Base-by-base conservation (phyloP, 2,888 invertebrate genomes). In the Troilus luridus region DNA sequence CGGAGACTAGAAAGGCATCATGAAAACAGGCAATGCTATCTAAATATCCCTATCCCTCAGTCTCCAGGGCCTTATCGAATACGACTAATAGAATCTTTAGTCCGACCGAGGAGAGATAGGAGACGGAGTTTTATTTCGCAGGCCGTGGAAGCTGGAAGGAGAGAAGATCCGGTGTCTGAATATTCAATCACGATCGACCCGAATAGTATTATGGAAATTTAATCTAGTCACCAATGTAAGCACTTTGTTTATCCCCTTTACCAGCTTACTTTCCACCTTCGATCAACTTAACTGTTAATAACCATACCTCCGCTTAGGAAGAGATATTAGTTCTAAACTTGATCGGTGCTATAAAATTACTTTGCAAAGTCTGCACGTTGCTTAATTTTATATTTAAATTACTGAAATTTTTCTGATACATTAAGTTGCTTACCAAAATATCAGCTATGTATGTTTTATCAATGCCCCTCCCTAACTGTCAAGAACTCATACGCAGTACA, bases 111-210 rank as follows among this genome's bases (percentile, higher is more conserved):
- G 67, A n/a, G 67, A 67, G 24, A 67, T 67, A 67, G 67, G 67
- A 67, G 67, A 24, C 41, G 14, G 67, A 24, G 24, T 67, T 67
- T 67, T 67, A 67, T 67, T 67, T 67, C 24, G 67, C 67, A 67
- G 67, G 67, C 24, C 67, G 67, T 67, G 24, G 67, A 54, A 21
- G 6, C 21, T 41, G 41, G 41, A 41, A 41, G 41, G 81, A 81
- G 54, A 41, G 19, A 54, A 12, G 81, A 81, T 56, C 81, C 54
- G 54, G 54, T 81, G 81, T 56, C 81, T 81, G 81, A 81, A 81
- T 81, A 81, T 81, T 81, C 81, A 54, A 81, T 81, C 81, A 81
- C 81, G 54, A 81, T 81, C 81, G 81, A 81, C 81, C 81, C 19
- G 81, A 81, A 81, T 81, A 21, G 21, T 54, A 81, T 81, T 81